Evolutionary conservation across 2,113 vertebrate genomes (phyloP), one percentile per base, ranked within the genome.

Genomic region (Nannospalax galili): DNA sequence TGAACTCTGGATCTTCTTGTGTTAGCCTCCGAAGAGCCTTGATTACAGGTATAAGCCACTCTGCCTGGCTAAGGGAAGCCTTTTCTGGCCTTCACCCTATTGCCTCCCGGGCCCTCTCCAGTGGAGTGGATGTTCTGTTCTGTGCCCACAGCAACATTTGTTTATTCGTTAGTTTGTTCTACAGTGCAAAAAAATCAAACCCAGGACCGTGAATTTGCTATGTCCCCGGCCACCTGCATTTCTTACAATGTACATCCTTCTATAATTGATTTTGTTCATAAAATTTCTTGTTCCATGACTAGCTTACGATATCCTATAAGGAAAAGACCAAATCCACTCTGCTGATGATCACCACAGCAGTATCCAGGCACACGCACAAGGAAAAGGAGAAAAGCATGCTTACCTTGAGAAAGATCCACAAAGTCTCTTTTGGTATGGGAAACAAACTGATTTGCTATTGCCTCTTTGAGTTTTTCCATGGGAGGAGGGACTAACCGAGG

Each of bases 371-470:
- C 12, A 10, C 3, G 16, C 45, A 4, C 67, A 60, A 60, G 52
- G 17, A 9, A 26, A 90, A 56, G 26, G 15, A 45, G 69, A n/a
- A 30, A 72, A 92, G 20, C 5, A 11, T 64, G 26, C 20, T 93
- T 97, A 99, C 98, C 98, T 98, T 98, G 97, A 42, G 96, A 95
- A 91, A 90, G 78, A 42, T 98, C 98, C 95, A 98, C 97, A 97
- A 98, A 99, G 95, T 99, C 98, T 85, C 96, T 97, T 77, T 86
- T 97, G 93, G 98, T 99, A 30, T 96, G 97, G 69, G 98, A 99
- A 95, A 92, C 45, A 94, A 98, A 99, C 96, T 98, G 98, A 19
- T 98, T 96, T 85, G 97, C 94, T 80, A 99, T 24, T 32, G 98
- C 97, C 48, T 97, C 96, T 77, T 42, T 79, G 45, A 99, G 80